Evolutionary conservation across 92 coral and sea anemone genomes (phyloP).

Genomic region (Pocillopora grandis): DNA sequence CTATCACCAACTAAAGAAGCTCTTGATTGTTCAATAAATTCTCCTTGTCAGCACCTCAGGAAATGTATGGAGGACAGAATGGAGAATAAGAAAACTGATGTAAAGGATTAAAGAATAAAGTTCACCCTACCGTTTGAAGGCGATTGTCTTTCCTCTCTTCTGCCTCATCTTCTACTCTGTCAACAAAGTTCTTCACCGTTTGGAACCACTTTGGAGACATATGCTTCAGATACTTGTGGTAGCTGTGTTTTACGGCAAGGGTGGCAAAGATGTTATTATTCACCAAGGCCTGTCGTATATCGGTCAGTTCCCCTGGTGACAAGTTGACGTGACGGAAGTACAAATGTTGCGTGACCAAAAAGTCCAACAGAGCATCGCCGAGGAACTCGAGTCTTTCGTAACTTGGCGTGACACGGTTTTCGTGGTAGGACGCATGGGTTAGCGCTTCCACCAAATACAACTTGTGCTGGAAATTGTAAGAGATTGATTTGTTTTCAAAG

Average conservation of each 20-base stretch:
- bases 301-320: conserved; percentile 89
- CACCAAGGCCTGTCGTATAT: conserved; percentile 92
- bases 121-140: not conserved
- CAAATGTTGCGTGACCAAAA: conserved; percentile 89
- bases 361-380: conserved; percentile 94
- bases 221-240: conserved; percentile 75
- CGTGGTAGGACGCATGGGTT: conserved; percentile 86
- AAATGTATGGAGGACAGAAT: too few relatives aligned
- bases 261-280: conserved; percentile 95
- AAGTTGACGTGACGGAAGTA: conserved; percentile 72
- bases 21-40: too few relatives aligned
- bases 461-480: conserved; percentile 68
- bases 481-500: conserved; percentile 64
- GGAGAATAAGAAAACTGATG: not conserved
- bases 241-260: conserved; percentile 78
- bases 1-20: too few relatives aligned
- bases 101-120: not conserved
- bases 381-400: conserved; percentile 96
- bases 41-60: too few relatives aligned
- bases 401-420: conserved; percentile 76
- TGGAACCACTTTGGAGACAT: conserved; percentile 86
- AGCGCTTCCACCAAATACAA: conserved; percentile 82
- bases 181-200: conserved; percentile 76
- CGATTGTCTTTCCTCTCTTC: conserved; percentile 6
- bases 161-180: conserved; percentile 36